A percentile compares a stretch with the other conserved stretches of the same genome.
Conservation (phyloP, 2,888 invertebrate species). For the Leptinotarsa peninsularis region DNA sequence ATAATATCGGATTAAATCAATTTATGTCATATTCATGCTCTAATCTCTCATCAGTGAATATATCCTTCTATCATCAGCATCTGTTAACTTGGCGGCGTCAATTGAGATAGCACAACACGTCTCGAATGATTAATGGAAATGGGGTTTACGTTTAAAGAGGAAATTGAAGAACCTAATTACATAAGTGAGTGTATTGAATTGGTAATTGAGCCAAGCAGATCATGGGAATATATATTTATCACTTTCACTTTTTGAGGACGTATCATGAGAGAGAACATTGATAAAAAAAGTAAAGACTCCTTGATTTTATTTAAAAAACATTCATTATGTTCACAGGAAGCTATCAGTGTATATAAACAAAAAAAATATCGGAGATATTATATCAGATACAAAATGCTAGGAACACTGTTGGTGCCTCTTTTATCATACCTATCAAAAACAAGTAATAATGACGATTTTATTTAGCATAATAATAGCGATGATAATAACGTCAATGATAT, state of each 20-base stretch:
- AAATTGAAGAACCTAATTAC: slow-evolving; percentile 10
- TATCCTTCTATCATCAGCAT: slow-evolving; percentile 4
- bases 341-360: too few species aligned
- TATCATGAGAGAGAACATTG: not conserved
- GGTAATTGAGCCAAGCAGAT: slow-evolving; percentile 1
- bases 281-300: not conserved
- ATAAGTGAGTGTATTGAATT: slow-evolving; percentile 5
- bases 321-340: too few species aligned
- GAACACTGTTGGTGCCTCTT: too few species aligned
- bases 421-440: too few species aligned
- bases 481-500: too few species aligned
- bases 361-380: too few species aligned
- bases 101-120: slow-evolving; percentile 10
- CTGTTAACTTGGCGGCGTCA: slow-evolving; percentile 6
- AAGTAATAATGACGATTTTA: too few species aligned
- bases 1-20: slow-evolving; percentile 5
- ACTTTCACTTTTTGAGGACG: not conserved
- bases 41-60: slow-evolving; percentile 18
- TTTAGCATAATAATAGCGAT: too few species aligned
- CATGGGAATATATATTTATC: not conserved
- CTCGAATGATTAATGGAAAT: slow-evolving; percentile 3
- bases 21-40: slow-evolving; percentile 5
- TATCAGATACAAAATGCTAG: too few species aligned
- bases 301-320: too few species aligned
- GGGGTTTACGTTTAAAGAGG: slow-evolving; percentile 1